A percentile compares a stretch with the other conserved stretches of the same genome.
Conservation (phyloP, 2,113 vertebrate species). For the Lagenorhynchus albirostris region DNA sequence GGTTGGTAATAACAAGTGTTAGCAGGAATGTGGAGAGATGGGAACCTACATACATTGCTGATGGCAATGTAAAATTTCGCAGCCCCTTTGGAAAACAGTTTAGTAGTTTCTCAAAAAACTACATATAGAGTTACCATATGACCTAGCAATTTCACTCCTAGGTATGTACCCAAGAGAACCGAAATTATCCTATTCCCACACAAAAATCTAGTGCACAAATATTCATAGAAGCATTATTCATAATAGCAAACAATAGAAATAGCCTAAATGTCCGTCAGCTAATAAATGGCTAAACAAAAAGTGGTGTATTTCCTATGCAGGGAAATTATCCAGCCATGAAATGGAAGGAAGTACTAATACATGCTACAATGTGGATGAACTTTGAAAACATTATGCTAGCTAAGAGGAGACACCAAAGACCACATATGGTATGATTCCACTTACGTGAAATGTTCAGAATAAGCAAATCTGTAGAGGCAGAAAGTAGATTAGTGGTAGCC, state of each 20-base stretch:
- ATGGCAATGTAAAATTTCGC: neutral
- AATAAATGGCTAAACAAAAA: neutral
- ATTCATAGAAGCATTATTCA: neutral
- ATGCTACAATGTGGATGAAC: neutral
- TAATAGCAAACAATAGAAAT: neutral
- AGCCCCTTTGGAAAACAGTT: neutral
- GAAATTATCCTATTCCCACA: neutral
- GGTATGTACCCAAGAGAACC: neutral
- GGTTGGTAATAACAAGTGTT: neutral
- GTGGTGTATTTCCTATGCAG: no score
- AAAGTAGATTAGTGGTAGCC: neutral
- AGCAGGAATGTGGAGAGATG: neutral
- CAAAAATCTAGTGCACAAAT: neutral
- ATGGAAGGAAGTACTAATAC: neutral
- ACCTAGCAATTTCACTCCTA: neutral
- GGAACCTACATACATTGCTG: rapidly evolving
- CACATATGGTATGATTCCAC: neutral
- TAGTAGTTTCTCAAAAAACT: neutral
- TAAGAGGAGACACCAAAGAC: neutral
- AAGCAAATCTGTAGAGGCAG: neutral
- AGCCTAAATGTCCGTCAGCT: neutral
- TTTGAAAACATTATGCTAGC: neutral
- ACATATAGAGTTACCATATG: neutral
- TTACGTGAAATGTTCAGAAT: neutral
- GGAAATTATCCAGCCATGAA: neutral